Evolutionary conservation across 2,888 invertebrate genomes (phyloP), one percentile per base, ranked within the genome.

Genomic region (Thereva unica): DNA sequence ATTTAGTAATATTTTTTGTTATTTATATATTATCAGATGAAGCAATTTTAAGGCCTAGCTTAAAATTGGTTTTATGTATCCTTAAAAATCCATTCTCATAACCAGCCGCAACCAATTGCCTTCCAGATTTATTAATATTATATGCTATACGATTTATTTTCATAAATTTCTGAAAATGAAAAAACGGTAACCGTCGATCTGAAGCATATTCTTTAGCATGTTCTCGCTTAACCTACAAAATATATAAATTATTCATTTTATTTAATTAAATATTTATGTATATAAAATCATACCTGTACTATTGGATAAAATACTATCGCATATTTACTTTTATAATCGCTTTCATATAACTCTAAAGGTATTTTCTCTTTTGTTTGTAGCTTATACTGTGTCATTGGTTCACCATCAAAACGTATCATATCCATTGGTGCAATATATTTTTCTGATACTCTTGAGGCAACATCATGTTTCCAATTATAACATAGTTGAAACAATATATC

Each of bases 1-100:
- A 23, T 23, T 2, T 2, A 23, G 23, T 23, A 23, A 23, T n/a
- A n/a, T n/a, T 23, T 23, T 23, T 42, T 42, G 3, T 9, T 42
- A 42, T n/a, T 42, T 47, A 10, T 10, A 47, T 10, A 10, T 10
- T 3, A 47, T 47, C 5, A 5, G 47, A 10, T 10, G 5, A 10
- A 47, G 47, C 5, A 3, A 47, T n/a, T 47, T 2, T 47, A 6
- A 10, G 5, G 12, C 8, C 12, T 10, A 12, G 2, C 10, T 47
- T 47, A 34, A 12, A 34, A 23, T 50, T 34, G 1, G 7, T 53
- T 10, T 40, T 38, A 34, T 44, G 7, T 45, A 79, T 71, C 8
- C 79, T 74, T 10, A 79, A 10, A 37, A 81, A 71, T 12, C 80
- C 80, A 68, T 78, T 77, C 66, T 80, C 78, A 57, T 78, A 78